Evolutionary conservation across 2,113 vertebrate genomes (phyloP), one percentile per base, ranked within the genome.

Genomic region (Smithornis capensis): DNA sequence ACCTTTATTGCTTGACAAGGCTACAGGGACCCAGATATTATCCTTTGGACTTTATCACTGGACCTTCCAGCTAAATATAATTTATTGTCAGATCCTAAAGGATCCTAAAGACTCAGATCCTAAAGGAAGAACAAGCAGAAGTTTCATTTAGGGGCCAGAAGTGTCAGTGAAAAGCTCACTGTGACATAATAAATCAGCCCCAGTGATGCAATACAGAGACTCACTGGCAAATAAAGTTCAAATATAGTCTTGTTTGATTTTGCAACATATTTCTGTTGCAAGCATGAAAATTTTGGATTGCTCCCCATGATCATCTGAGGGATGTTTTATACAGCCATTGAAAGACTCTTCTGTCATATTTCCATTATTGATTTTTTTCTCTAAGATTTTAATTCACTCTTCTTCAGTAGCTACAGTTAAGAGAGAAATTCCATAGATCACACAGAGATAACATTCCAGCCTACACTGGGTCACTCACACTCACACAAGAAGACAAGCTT

Each of bases 311-410:
- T 67, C 38, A 50, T 76, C 67, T 3, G 4, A 76, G 57, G 14
- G 6, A 28, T 29, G 29, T 87, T 91, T 93, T 70, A 57, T 92
- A 65, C 4, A 92, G 70, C 42, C n/a, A 53, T 92, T 69, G n/a
- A 97, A 97, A 97, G 59, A 60, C 80, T 95, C 74, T 95, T 95
- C 93, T 94, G 80, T 67, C 64, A 86, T 96, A 89, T 96, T 97
- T 96, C 96, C 60, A 65, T 91, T 97, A 98, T 98, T 97, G 97
- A 98, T 98, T 98, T 97, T 98, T 97, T 97, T 97, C 96, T 96
- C 97, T 97, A 97, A 98, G 97, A 97, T 97, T 97, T 97, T 97
- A 98, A 97, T 98, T 98, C 96, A 96, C 96, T 97, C 87, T 97
- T 97, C 96, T 95, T 95, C 88, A 91, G 94, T 96, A 95, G 96